Base-by-base conservation (phyloP, 2,888 invertebrate species). In the Iselma pallidipennis region DNA sequence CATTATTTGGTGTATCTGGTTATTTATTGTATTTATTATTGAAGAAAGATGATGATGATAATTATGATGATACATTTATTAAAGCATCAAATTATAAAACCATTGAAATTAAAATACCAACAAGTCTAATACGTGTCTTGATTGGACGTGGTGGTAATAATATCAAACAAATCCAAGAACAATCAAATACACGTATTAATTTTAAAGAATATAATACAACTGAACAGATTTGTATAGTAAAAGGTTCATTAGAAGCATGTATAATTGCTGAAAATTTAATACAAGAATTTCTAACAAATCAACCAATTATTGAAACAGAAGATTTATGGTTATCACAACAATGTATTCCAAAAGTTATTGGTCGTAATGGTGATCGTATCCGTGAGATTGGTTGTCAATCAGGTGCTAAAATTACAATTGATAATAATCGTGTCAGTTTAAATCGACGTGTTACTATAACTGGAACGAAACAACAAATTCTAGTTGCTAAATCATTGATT, bases 111-210 rank as follows among this genome's bases (percentile, higher is more conserved):
- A 79, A 82, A 66, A 84, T 92, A 21, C 85, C 88, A 0, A 88
- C 87, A 71, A 85, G 87, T 57, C 84, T 86, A 72, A 86, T 90
- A 16, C 86, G 89, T 6, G 83, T 85, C 56, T 80, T 92, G 58
- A 89, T 91, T 72, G 92, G 95, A 33, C 85, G 91, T 69, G 87
- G 86, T 71, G 95, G 95, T 5, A 82, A 85, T n/a, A 89, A 88
- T 73, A 87, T 95, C 52, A 91, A 90, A 78, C 84, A 87, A 59
- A 87, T 96, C 64, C 90, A 95, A 78, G 85, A 86, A 56, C 87
- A 86, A 70, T 89, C 92, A 0, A 87, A 88, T 33, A 91, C 95
- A 0, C 80, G 79, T 55, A 85, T 90, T 42, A 71, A 69, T 66
- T 82, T 81, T 64, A 81, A 83, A 49, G 87, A 88, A 64, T 86